Base-by-base conservation (phyloP, 1,140 invertebrate species). In the Harpegnathos saltator region DNA sequence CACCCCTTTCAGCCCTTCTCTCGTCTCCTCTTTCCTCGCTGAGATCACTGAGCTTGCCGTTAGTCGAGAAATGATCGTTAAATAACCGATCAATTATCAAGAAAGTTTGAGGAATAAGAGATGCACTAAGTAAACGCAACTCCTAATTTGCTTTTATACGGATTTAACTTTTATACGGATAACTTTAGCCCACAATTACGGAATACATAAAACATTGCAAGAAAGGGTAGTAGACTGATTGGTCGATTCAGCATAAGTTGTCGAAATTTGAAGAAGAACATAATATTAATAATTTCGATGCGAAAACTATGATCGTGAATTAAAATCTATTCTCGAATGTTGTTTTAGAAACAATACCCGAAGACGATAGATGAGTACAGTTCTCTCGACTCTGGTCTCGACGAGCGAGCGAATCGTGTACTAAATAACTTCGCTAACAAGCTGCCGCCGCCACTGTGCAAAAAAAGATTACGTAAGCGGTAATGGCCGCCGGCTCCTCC, bases 341-440 rank as follows among this genome's bases (percentile, higher is more conserved):
- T 48, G 71, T 24, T 48, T 38, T 29, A 65, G 52, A 50, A 71
- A 80, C 44, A 80, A 80, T 62, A 66, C 56, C 29, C 61, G 22
- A 14, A 50, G 52, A 74, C 69, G 86, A 84, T 87, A 68, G 68
- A 88, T 68, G 82, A 65, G 63, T 48, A 75, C 38, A 19, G 48
- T 58, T 71, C 48, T 77, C 33, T 29, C 33, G 52, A 65, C 44
- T 71, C 75, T 80, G 48, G 69, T 52, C n/a, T n/a, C 44, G 48
- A 71, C 29, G 52, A 72, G 63, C 38, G 48, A 29, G 81, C 85
- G 56, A 72, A 77, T 86, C 82, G 77, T 84, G 83, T 82, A 78
- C 68, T 80, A 91, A 90, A 90, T 87, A 89, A 89, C 89, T 89
- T 90, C 58, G 87, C 85, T 91, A 91, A 91, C 89, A 90, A 91